Evolutionary conservation across 2,888 invertebrate species (phyloP), one percentile per base, ranked within the genome.

Genomic region (Daptonema setosum): DNA sequence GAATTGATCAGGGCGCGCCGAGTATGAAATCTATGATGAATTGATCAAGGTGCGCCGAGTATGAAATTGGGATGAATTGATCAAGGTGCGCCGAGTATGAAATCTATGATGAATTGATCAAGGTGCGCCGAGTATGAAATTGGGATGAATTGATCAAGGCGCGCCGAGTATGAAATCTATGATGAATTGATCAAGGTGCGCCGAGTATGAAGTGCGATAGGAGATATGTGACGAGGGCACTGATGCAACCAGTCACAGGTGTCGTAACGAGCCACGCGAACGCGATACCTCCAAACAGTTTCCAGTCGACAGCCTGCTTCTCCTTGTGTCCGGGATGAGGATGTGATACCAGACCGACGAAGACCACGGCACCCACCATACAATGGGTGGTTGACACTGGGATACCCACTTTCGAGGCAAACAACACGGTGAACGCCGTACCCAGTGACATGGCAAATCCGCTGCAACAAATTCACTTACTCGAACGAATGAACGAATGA

Each of bases 361-460:
- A 63, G 0, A 65, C 58, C 1, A 65, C 66, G 5, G 64, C 63
- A 20, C 66, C 65, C 22, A 66, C 65, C 8, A 62, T 61, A 53
- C 66, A 66, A 52, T 66, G 66, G 20, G 66, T 66, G 2, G 65
- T 66, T 2, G 64, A 64, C 2, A 54, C 24, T 2, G 60, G 60
- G 43, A 59, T 57, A 55, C 63, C 65, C 1, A 66, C 26, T 54
- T 65, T 64, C 47, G 62, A 62, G 55, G 63, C 63, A 22, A 66
- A 57, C n/a, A 66, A 59, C 1, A 66, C 66, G 5, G 66, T 66
- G 57, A 63, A 65, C 1, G 64, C 65, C 2, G 65, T 65, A 43
- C 65, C 65, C 24, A 66, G 61, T 56, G 63, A 63, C 56, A 66
- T 63, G 48, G 63, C 60, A 59, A 66, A 66, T 41, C 65, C 65